Evolutionary conservation across 1,140 invertebrate species (phyloP).

Genomic region (Drosophila azteca): DNA sequence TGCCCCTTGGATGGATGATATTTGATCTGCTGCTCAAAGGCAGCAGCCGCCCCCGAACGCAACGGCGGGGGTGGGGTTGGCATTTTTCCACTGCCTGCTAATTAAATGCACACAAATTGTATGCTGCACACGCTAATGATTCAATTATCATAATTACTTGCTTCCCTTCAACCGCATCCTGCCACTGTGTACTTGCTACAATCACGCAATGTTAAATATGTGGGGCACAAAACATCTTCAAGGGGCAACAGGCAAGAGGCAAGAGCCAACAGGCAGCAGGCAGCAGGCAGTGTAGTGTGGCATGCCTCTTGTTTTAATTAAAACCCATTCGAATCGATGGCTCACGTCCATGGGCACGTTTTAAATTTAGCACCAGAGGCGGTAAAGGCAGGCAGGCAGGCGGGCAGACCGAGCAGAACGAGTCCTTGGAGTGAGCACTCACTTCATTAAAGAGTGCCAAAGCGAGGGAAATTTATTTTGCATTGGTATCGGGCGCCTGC

Average conservation of each 20-base stretch:
- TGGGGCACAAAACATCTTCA: slow-evolving; percentile 5
- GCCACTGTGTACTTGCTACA: neutral
- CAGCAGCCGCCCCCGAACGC: too few relatives aligned
- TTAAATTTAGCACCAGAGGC: slow-evolving; percentile 65
- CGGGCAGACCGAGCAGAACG: neutral
- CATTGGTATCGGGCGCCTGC: slow-evolving; percentile 44
- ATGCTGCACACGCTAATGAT: slow-evolving; percentile 71
- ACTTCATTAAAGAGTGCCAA: slow-evolving; percentile 76
- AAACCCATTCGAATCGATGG: slow-evolving; percentile 63
- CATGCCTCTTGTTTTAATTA: slow-evolving; percentile 63
- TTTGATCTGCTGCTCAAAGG: too few relatives aligned
- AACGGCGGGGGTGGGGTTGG: too few relatives aligned
- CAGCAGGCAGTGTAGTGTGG: slow-evolving; percentile 5
- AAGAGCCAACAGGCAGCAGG: too few relatives aligned
- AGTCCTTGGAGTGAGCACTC: slow-evolving; percentile 15
- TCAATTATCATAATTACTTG: slow-evolving; percentile 76
- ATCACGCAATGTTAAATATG: slow-evolving; percentile 54
- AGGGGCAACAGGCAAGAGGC: neutral
- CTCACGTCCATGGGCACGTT: slow-evolving; percentile 57
- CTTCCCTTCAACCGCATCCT: slow-evolving; percentile 25
- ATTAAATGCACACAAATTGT: slow-evolving; percentile 71
- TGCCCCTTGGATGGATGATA: too few relatives aligned
- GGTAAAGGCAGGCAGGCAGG: slow-evolving; percentile 1
- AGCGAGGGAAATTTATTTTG: slow-evolving; percentile 71
- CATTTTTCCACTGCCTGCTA: slow-evolving; percentile 34